These are phyloP conservation scores for Trichomycterus rosablanca DNA, from an alignment of 2,113 vertebrate species.

Conservation along the genomic window DNA sequence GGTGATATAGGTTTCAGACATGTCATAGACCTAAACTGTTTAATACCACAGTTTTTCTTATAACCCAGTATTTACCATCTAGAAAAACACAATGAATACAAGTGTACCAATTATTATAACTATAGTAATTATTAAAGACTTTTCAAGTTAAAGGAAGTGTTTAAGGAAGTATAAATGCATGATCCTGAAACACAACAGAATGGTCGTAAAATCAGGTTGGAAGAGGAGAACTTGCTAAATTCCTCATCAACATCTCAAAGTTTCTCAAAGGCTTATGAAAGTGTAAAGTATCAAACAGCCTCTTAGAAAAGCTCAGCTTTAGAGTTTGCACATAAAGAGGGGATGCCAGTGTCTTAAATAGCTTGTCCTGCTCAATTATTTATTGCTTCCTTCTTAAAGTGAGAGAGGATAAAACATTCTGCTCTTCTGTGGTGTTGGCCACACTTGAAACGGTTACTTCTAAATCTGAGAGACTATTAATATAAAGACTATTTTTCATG, in stretches of 20 bases:
- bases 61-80: too few relatives aligned
- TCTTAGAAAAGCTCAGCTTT: constrained; percentile 18
- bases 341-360: constrained; percentile 48
- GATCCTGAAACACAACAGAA: too few relatives aligned
- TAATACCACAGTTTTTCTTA: too few relatives aligned
- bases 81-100: too few relatives aligned
- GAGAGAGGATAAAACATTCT: constrained; percentile 52
- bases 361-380: constrained; percentile 57
- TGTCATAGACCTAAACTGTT: too few relatives aligned
- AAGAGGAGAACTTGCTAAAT: constrained; percentile 4
- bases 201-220: not conserved
- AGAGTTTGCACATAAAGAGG: constrained; percentile 40
- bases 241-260: constrained; percentile 9
- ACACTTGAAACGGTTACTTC: constrained; percentile 66
- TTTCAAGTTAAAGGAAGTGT: too few relatives aligned
- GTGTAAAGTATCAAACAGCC: constrained; percentile 22
- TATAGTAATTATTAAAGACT: too few relatives aligned
- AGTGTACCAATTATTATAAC: too few relatives aligned
- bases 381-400: constrained; percentile 64
- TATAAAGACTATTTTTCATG: too few relatives aligned
- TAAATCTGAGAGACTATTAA: constrained; percentile 37
- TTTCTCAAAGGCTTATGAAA: constrained; percentile 9
- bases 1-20: too few relatives aligned
- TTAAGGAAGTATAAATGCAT: too few relatives aligned
- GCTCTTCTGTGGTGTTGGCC: constrained; percentile 56